Conservation (phyloP, 92 coral and sea anemone species). For the Actinernus sp. region DNA sequence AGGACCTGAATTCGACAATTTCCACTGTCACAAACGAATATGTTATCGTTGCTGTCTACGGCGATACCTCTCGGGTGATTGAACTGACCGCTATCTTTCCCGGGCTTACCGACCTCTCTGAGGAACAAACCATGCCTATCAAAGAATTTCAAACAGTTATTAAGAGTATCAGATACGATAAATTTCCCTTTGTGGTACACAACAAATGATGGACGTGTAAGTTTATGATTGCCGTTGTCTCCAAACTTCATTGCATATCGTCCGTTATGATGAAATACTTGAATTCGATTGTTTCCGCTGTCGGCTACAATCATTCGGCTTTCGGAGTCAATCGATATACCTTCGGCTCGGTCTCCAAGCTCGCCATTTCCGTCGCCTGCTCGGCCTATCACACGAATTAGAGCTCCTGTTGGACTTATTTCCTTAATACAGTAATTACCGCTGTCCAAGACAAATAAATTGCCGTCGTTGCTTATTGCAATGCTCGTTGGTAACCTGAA, state of each 20-base stretch:
- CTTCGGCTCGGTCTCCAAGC: constrained; percentile 62
- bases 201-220: constrained; percentile 59
- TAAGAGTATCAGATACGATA: constrained; percentile 70
- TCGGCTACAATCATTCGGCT: constrained; percentile 65
- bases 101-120: constrained; percentile 58
- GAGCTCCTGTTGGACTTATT: constrained; percentile 32
- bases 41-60: constrained; percentile 47
- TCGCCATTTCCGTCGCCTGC: constrained; percentile 22
- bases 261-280: constrained; percentile 59
- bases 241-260: constrained; percentile 63
- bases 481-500: constrained; percentile 53
- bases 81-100: constrained; percentile 61
- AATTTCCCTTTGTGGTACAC: constrained; percentile 59
- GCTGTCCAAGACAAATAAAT: constrained; percentile 49
- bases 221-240: constrained; percentile 25
- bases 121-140: constrained; percentile 54
- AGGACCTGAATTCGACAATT: constrained; percentile 63
- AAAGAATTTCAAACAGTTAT: constrained; percentile 68
- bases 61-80: constrained; percentile 55
- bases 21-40: constrained; percentile 69
- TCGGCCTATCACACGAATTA: constrained; percentile 24
- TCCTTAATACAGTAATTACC: constrained; percentile 38
- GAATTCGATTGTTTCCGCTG: constrained; percentile 43
- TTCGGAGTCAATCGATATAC: constrained; percentile 58
- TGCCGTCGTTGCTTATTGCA: constrained; percentile 37